Percentiles rank a stretch among this genome's conserved stretches.
phyloP scores from a whole-genome alignment of 2,113 vertebrate genomes.

The Euleptes europaea region DNA sequence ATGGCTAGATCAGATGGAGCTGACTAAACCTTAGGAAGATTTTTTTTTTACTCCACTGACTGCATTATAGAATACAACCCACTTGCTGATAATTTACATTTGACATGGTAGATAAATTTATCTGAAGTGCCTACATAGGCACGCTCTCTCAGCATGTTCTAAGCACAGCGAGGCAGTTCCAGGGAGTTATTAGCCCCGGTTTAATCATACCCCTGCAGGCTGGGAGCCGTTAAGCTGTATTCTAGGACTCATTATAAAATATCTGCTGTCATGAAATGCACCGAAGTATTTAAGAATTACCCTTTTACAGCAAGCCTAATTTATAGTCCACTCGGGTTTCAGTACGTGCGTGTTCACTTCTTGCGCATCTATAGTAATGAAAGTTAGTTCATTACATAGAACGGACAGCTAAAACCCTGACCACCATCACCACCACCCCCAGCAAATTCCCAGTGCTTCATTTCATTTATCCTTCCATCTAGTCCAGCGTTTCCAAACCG shows the following conservation, averaged over 20 bases:
- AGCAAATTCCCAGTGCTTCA: too few species aligned
- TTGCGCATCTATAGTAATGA: neutral
- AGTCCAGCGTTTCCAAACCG: too few species aligned
- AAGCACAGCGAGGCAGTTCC: slow-evolving; percentile 35
- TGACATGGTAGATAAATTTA: slow-evolving; percentile 23
- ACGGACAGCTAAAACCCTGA: too few species aligned
- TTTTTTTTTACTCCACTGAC: neutral
- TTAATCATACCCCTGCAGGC: slow-evolving; percentile 35
- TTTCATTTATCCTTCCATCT: too few species aligned
- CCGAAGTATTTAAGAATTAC: slow-evolving; percentile 45
- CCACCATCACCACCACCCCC: too few species aligned
- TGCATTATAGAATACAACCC: neutral
- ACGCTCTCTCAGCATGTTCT: neutral
- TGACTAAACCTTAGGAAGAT: neutral
- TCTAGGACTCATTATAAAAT: slow-evolving; percentile 40
- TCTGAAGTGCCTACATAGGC: neutral
- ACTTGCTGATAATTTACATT: slow-evolving; percentile 11
- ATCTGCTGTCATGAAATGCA: slow-evolving; percentile 32
- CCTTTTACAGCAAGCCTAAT: neutral
- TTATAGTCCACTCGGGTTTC: neutral
- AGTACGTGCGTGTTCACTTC: neutral
- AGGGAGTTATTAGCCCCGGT: slow-evolving; percentile 7
- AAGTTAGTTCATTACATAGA: too few species aligned
- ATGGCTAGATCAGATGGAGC: neutral
- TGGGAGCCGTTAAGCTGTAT: slow-evolving; percentile 28